These are phyloP conservation scores for Periplaneta americana DNA, from an alignment of 1,140 invertebrate genomes.

Conservation along the genomic window DNA sequence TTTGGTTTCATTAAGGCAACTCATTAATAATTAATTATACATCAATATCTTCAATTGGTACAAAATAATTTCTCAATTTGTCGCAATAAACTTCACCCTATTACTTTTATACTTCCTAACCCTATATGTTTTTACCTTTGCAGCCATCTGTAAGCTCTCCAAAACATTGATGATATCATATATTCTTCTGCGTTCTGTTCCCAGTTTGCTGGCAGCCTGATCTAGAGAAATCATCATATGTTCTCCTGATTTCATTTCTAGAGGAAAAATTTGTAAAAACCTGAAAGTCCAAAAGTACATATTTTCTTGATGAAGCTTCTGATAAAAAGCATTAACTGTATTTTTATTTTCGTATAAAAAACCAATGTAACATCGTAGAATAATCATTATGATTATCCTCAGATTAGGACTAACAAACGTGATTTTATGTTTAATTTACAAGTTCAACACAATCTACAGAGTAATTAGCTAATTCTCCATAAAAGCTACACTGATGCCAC, in stretches of 20 bases:
- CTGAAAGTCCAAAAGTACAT: constrained; percentile 32
- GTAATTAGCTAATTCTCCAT: background rate
- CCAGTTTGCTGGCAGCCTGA: constrained; percentile 44
- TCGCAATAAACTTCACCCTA: too few species aligned
- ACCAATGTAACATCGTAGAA: too few species aligned
- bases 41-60: too few species aligned
- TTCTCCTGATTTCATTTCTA: constrained; percentile 33
- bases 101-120: too few species aligned
- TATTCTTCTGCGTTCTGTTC: constrained; percentile 60
- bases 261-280: constrained; percentile 49
- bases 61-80: too few species aligned
- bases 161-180: constrained; percentile 75
- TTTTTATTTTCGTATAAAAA: background rate
- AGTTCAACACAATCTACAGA: too few species aligned
- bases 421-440: too few species aligned
- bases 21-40: too few species aligned
- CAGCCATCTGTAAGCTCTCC: constrained; percentile 64
- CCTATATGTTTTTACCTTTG: constrained; percentile 32
- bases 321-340: background rate
- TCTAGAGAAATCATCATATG: constrained; percentile 46
- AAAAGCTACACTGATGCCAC: too few species aligned
- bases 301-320: background rate
- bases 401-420: too few species aligned
- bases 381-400: too few species aligned
- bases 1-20: too few species aligned